Base-by-base conservation (phyloP, 64 coral and sea anemone species). In the Exaiptasia diaphana region DNA sequence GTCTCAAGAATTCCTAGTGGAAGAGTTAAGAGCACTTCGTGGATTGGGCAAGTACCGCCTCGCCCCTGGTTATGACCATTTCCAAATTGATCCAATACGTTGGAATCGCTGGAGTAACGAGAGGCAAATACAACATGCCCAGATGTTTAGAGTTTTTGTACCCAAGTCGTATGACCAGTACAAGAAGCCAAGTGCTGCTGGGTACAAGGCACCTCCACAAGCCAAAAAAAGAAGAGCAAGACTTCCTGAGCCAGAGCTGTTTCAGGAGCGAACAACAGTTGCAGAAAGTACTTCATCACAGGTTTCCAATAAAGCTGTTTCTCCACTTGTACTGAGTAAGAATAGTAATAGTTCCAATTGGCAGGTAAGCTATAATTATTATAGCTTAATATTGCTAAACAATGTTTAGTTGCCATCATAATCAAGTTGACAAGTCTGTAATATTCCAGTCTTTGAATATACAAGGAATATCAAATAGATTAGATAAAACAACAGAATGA, bases 81-180 rank as follows among this genome's bases (percentile, higher is more conserved):
- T 77, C 40, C 71, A 86, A 40, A 42, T 86, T 3, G 73, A 86
- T 53, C 27, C 72, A 10, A 58, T 86, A 22, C 64, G 15, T 14
- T 86, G 83, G 83, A 86, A 86, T 46, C 64, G 83, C 36, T 76
- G 56, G 71, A 59, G 83, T 24, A 71, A 54, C 15, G 57, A 30
- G 48, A 76, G 57, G 48, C 83, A 86, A 33, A 43, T 59, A 3
- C 70, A 78, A 42, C 84, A 77, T 87, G 8, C 68, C 1, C 6
- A 54, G 26, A 13, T 23, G 12, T 87, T 87, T 27, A 68, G 73
- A 55, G 21, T 6, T 0, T 87, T 77, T 68, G 32, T 57, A 1
- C 43, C 72, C 22, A 41, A 44, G 20, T 87, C 73, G 8, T 78
- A 68, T 50, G 46, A 87, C 23, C 52, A 27, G 12, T 78, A 78